Evolutionary conservation across 1,140 invertebrate species (phyloP), one percentile per base, ranked within the genome.

Genomic region (Conus ventricosus): DNA sequence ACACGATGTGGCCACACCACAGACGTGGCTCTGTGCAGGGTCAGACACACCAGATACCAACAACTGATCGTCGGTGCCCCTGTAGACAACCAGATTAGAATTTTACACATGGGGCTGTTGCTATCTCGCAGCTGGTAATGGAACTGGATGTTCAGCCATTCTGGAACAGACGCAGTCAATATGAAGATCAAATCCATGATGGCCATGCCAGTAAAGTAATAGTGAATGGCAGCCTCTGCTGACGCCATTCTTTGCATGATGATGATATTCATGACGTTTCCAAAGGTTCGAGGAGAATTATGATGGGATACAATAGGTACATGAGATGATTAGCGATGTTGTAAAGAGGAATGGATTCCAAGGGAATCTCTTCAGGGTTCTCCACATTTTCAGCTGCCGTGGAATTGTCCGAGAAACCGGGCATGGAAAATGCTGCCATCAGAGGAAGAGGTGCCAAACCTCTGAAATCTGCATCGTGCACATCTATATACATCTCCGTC

Each of bases 251-350:
- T 51, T 10, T 39, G 39, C 80, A 82, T 82, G 80, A 82, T 82
- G 80, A 82, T 39, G 80, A 82, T 82, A 27, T 39, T 82, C 80
- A 82, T 82, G 27, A 82, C 27, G 80, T 82, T 82, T 4, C 80
- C 80, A 10, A 82, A 82, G 25, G 15, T 51, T 51, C 80, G 0
- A 82, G 27, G 11, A 82, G 20, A 23, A 82, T 82, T 39, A 82
- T 82, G 39, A 82, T 0, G 4, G 80, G 80, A 13, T 3, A 11
- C 0, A 5, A 27, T 5, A 13, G 0, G n/a, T 15, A 5, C 4
- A 75, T 0, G 13, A 75, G 67, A 7, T 25, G 7, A n/a, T n/a
- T n/a, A 7, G 67, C 17, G 20, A 75, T 25, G 17, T 25, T 15
- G 67, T 75, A 75, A n/a, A n/a, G 67, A 20, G n/a, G 17, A 75